These are phyloP conservation scores for Agonum fuliginosum DNA, from an alignment of 2,888 invertebrate genomes.

Conservation along the genomic window DNA sequence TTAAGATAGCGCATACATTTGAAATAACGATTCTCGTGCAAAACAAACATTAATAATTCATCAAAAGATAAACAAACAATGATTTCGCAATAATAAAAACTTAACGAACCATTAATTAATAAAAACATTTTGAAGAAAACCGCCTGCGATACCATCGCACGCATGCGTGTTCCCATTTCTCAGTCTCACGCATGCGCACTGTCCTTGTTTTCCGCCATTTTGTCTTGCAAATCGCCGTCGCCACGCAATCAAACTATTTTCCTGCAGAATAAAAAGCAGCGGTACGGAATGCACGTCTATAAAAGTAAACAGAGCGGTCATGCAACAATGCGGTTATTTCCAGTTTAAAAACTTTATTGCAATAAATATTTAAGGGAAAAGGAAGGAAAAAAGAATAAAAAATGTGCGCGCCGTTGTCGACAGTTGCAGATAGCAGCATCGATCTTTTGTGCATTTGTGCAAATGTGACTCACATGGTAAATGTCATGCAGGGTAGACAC, in stretches of 20 bases:
- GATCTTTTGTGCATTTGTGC: conserved; percentile 47
- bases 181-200: neutral
- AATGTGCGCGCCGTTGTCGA: conserved; percentile 24
- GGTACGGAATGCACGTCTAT: conserved; percentile 51
- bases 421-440: conserved; percentile 48
- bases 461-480: conserved; percentile 31
- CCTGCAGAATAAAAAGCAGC: conserved; percentile 39
- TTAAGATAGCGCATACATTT: conserved; percentile 32
- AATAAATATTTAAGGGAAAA: conserved; percentile 58
- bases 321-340: conserved; percentile 56
- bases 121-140: conserved; percentile 55
- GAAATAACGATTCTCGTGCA: conserved; percentile 44
- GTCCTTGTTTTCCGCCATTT: conserved; percentile 55
- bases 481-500: conserved; percentile 31
- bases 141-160: neutral
- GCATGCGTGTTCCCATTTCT: conserved; percentile 16
- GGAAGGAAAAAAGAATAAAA: conserved; percentile 52
- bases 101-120: conserved; percentile 60
- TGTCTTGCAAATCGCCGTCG: conserved; percentile 36
- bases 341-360: conserved; percentile 57
- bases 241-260: conserved; percentile 47
- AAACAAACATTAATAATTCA: conserved; percentile 56
- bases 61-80: conserved; percentile 51
- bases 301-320: conserved; percentile 55
- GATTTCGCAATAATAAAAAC: conserved; percentile 58